Evolutionary conservation across 2,113 vertebrate genomes (phyloP).

Genomic region (Corythoichthys intestinalis): DNA sequence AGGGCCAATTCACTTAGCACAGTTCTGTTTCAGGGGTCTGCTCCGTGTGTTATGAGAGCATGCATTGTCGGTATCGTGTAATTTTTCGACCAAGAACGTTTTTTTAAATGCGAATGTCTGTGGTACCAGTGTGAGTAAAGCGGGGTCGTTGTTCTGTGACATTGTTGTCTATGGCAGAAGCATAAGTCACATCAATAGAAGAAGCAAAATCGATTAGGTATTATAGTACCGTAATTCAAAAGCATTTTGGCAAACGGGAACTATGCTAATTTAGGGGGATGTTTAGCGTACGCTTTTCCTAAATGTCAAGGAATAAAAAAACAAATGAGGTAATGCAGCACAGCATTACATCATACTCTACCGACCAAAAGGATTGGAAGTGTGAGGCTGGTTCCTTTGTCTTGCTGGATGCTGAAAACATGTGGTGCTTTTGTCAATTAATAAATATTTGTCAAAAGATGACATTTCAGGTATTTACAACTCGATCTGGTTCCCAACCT

Average conservation of each 20-base stretch:
- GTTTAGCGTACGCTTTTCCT: neutral
- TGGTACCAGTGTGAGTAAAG: neutral
- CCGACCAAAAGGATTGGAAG: too few relatives aligned
- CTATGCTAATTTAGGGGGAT: neutral
- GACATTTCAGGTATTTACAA: too few relatives aligned
- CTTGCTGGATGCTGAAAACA: too few relatives aligned
- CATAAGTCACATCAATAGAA: neutral
- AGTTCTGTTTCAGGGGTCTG: conserved; percentile 48
- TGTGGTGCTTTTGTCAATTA: too few relatives aligned
- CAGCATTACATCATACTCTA: too few relatives aligned
- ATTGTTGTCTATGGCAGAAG: neutral
- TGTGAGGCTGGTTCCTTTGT: too few relatives aligned
- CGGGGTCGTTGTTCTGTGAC: neutral
- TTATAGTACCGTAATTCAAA: neutral
- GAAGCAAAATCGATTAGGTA: neutral
- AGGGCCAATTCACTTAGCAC: conserved; percentile 50
- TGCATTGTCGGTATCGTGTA: conserved; percentile 27
- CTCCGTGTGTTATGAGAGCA: conserved; percentile 43
- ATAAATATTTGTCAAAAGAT: too few relatives aligned
- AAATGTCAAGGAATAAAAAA: too few relatives aligned
- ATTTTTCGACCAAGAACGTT: conserved; percentile 34
- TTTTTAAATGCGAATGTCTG: conserved; percentile 22
- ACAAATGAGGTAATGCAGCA: too few relatives aligned
- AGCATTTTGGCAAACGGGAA: neutral
- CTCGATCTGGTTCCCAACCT: too few relatives aligned